Percentiles rank a stretch among this genome's conserved stretches.
Evolutionary conservation across 2,888 invertebrate species (phyloP).

Genomic region (Tholera decimalis): DNA sequence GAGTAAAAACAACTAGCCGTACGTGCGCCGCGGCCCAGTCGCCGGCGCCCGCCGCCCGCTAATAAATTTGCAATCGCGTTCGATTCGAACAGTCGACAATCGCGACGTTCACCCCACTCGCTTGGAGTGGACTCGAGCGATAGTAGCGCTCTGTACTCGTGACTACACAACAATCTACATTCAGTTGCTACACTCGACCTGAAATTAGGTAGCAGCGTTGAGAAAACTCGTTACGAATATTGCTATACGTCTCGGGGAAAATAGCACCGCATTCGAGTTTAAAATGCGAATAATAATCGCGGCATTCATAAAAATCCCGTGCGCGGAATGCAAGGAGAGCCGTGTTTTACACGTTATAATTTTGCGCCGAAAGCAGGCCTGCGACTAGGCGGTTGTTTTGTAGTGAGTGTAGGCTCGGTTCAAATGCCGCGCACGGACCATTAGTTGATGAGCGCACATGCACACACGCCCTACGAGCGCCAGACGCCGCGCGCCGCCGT

Average conservation of each 20-base stretch:
- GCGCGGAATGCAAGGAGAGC: slow-evolving; percentile 90
- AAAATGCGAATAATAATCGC: slow-evolving; percentile 91
- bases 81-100: slow-evolving; percentile 81
- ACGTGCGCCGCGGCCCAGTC: slow-evolving; percentile 76
- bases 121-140: slow-evolving; percentile 76
- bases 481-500: slow-evolving; percentile 71
- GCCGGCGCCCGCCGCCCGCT: slow-evolving; percentile 82
- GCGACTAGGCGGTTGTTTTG: slow-evolving; percentile 86
- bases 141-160: slow-evolving; percentile 62
- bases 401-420: slow-evolving; percentile 90
- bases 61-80: slow-evolving; percentile 90
- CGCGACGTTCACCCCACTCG: slow-evolving; percentile 74
- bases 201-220: slow-evolving; percentile 88
- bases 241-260: slow-evolving; percentile 89
- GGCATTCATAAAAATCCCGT: slow-evolving; percentile 90
- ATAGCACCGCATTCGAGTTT: slow-evolving; percentile 89
- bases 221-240: slow-evolving; percentile 91
- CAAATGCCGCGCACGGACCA: slow-evolving; percentile 92
- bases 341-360: slow-evolving; percentile 91
- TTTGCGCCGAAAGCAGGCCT: slow-evolving; percentile 89
- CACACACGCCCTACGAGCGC: slow-evolving; percentile 80
- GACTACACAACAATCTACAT: slow-evolving; percentile 68
- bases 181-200: slow-evolving; percentile 81
- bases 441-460: slow-evolving; percentile 91
- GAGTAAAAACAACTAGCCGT: slow-evolving; percentile 89